phyloP scores from a whole-genome alignment of 2,888 invertebrate genomes.

The Brachypterus glaber region DNA sequence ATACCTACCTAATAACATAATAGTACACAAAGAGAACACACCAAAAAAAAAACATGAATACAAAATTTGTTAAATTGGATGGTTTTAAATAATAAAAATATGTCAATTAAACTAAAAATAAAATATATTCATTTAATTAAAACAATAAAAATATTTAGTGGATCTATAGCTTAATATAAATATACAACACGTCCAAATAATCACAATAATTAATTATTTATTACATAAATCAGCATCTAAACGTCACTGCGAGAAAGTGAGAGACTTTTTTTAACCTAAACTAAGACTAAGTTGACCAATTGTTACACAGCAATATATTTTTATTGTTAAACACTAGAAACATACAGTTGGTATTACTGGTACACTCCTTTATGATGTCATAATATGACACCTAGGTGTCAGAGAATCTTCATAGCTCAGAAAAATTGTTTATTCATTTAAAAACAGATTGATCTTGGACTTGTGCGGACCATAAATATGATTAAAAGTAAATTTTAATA shows the following conservation, averaged over 20 bases:
- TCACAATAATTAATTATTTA: slow-evolving; percentile 21
- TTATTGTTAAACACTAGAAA: slow-evolving; percentile 2
- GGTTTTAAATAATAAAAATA: slow-evolving; percentile 10
- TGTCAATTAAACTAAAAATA: slow-evolving; percentile 15
- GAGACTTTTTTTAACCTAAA: slow-evolving; percentile 2
- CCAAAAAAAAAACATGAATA: slow-evolving; percentile 14
- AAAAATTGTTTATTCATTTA: too few species aligned
- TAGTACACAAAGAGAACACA: slow-evolving; percentile 18
- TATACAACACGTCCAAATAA: slow-evolving; percentile 22
- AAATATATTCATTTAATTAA: slow-evolving; percentile 18
- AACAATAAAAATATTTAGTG: slow-evolving; percentile 17
- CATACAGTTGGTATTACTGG: slow-evolving; percentile 3
- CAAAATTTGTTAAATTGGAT: slow-evolving; percentile 11
- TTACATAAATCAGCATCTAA: slow-evolving; percentile 24
- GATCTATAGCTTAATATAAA: slow-evolving; percentile 17
- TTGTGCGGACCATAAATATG: too few species aligned
- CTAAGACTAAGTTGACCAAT: slow-evolving; percentile 1
- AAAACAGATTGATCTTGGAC: too few species aligned
- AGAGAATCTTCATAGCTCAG: too few species aligned
- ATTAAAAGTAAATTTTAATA: too few species aligned
- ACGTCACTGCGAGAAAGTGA: too few species aligned
- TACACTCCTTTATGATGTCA: slow-evolving; percentile 11
- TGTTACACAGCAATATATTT: neutral
- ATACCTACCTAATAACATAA: slow-evolving; percentile 19
- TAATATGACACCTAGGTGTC: too few species aligned